phyloP scores from a whole-genome alignment of 2,888 invertebrate species.

The Limnephilus auricula region DNA sequence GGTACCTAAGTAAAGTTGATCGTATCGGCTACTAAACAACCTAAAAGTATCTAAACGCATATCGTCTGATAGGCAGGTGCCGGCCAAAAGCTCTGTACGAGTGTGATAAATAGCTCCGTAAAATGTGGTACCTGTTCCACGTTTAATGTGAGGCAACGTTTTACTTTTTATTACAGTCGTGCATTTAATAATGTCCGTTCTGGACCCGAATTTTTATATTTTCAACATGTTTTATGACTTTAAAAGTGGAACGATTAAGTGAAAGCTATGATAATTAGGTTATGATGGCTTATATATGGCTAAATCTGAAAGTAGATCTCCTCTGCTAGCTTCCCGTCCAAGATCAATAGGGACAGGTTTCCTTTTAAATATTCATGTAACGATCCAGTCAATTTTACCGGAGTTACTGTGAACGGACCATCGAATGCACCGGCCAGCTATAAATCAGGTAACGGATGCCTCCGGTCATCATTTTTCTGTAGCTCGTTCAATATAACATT shows the following conservation, averaged over 20 bases:
- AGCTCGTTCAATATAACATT: not conserved
- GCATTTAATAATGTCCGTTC: not conserved
- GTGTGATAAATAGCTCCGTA: not conserved
- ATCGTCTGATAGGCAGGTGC: not conserved
- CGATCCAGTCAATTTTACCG: constrained; percentile 51
- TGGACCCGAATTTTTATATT: constrained; percentile 2
- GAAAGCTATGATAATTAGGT: constrained; percentile 48
- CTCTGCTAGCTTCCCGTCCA: constrained; percentile 33
- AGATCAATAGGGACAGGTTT: constrained; percentile 55
- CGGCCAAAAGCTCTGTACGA: not conserved
- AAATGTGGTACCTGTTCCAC: not conserved
- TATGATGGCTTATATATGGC: constrained; percentile 32
- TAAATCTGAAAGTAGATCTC: constrained; percentile 42
- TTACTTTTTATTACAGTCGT: constrained; percentile 2
- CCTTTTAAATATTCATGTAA: constrained; percentile 53
- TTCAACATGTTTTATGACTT: constrained; percentile 28
- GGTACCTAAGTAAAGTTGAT: too few species aligned
- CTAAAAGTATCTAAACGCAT: not conserved
- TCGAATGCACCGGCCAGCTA: not conserved
- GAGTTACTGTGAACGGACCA: constrained; percentile 17
- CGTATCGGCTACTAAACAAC: not conserved
- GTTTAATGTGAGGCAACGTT: not conserved
- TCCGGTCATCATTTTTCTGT: constrained; percentile 28
- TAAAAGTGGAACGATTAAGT: constrained; percentile 42
- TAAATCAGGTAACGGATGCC: constrained; percentile 24